Percentiles rank a stretch among this genome's conserved stretches.
These are phyloP conservation scores for Malacoctenus gilli DNA, from an alignment of 2,797 vertebrate genomes.

Conservation along the genomic window DNA sequence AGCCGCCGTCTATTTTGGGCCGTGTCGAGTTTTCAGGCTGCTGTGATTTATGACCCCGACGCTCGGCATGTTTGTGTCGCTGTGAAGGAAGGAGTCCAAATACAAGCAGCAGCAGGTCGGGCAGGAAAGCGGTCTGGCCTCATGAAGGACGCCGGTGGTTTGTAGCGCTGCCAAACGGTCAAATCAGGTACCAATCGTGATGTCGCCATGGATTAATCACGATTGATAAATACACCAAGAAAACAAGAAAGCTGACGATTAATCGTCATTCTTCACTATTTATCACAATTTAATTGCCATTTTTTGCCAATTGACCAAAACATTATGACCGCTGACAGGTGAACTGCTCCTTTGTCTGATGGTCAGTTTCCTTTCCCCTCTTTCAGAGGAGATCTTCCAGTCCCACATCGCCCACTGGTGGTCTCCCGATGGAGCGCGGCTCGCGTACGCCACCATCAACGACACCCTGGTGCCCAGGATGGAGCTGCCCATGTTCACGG, in stretches of 20 bases:
- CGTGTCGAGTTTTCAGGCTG: conserved; percentile 53
- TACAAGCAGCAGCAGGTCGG: conserved; percentile 40
- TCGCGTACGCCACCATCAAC: conserved; percentile 95
- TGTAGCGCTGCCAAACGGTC: too few species aligned
- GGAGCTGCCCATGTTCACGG: conserved; percentile 94
- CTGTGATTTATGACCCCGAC: conserved; percentile 67
- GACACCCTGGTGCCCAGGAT: conserved; percentile 92
- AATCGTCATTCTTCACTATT: too few species aligned
- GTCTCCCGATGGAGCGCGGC: conserved; percentile 93
- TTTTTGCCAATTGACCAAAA: too few species aligned
- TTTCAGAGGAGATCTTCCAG: conserved; percentile 93
- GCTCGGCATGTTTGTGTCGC: conserved; percentile 7
- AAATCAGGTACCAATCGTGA: too few species aligned
- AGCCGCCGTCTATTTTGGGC: conserved; percentile 27
- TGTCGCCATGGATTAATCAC: too few species aligned
- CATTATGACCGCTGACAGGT: too few species aligned
- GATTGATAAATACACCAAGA: too few species aligned
- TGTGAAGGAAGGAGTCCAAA: conserved; percentile 30
- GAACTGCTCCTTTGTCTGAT: too few species aligned
- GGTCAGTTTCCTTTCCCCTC: background rate
- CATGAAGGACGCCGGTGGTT: too few species aligned
- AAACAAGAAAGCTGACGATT: too few species aligned
- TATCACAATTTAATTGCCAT: too few species aligned
- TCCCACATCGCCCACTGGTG: conserved; percentile 98
- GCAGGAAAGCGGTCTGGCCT: background rate